Base-by-base conservation (phyloP, 2,113 vertebrate genomes). In the Pithys albifrons region DNA sequence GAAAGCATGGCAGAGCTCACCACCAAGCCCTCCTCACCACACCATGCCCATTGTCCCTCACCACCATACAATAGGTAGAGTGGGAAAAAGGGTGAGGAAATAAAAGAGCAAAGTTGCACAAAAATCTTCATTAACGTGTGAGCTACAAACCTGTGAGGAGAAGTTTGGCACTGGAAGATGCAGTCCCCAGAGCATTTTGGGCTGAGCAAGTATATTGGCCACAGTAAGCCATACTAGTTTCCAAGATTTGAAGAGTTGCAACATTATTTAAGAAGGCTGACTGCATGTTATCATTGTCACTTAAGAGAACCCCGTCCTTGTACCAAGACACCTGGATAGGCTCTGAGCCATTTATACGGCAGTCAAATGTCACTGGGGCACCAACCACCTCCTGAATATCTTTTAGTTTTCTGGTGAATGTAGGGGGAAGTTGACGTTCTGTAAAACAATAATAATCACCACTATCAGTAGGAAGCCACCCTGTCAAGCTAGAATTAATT, bases 251-350 rank as follows among this genome's bases (percentile, higher is more conserved):
- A 80, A 99, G 98, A 88, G 97, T 97, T 0, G 99, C 99, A 31
- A 99, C 98, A 33, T 99, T 99, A 96, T 99, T 98, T 59, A 99
- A 98, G 90, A 99, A 99, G 64, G 97, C 96, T 95, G 98, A 98
- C 69, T 98, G 98, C 89, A 99, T 92, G 54, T 99, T 99, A 37
- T 95, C 90, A 43, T 97, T 98, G 46, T 97, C 97, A 0, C 66
- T 97, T 94, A 99, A 95, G 74, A 99, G 96, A 83, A 97, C 97
- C 37, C 99, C 98, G 29, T 99, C 99, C 93, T 99, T 99, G 96
- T 99, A 98, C 99, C 99, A 99, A 76, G 98, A 98, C 59, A 99
- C 98, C 57, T 99, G 98, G 67, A 99, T 97, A 85, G 99, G 99
- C 39, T 99, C 98, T 12, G 99, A 99, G 93, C 99, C 99, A 64